Percentiles rank a stretch among this genome's conserved stretches.
Evolutionary conservation across 2,888 invertebrate species (phyloP).

Genomic region (Criorhina ranunculi): DNA sequence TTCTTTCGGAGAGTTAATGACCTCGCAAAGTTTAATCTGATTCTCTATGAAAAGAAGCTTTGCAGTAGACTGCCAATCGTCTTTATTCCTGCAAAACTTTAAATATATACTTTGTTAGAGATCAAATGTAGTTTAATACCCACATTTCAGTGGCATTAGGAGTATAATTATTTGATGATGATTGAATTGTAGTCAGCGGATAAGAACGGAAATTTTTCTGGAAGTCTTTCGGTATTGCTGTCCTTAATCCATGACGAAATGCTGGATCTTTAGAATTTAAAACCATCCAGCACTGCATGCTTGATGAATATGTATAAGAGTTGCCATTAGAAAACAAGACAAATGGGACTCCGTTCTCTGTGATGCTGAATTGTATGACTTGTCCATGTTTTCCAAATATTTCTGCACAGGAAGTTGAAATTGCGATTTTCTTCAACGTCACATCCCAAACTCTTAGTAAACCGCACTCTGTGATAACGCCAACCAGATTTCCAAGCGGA

Average conservation of each 20-base stretch:
- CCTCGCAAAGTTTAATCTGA: constrained; percentile 84
- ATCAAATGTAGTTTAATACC: constrained; percentile 77
- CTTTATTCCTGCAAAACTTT: constrained; percentile 79
- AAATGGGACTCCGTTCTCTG: constrained; percentile 92
- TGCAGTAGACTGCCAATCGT: constrained; percentile 83
- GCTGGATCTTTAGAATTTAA: constrained; percentile 86
- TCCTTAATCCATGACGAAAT: constrained; percentile 84
- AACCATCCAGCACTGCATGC: constrained; percentile 89
- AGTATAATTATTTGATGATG: constrained; percentile 81
- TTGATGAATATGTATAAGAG: constrained; percentile 92
- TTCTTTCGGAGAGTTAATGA: constrained; percentile 82
- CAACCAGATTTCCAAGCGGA: constrained; percentile 82
- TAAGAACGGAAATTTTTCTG: constrained; percentile 82
- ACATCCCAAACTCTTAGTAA: constrained; percentile 83
- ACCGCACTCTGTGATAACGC: constrained; percentile 84
- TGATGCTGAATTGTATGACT: constrained; percentile 86
- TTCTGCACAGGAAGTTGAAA: constrained; percentile 82
- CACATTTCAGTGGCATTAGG: constrained; percentile 77
- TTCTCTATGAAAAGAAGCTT: constrained; percentile 84
- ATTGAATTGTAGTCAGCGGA: constrained; percentile 83
- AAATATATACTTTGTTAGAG: not conserved
- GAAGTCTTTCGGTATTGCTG: constrained; percentile 83
- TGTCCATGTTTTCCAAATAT: constrained; percentile 84
- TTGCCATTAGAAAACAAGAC: constrained; percentile 93
- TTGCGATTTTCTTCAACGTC: constrained; percentile 77